Evolutionary conservation across 2,888 invertebrate species (phyloP), one percentile per base, ranked within the genome.

Genomic region (Drosophila incognita): DNA sequence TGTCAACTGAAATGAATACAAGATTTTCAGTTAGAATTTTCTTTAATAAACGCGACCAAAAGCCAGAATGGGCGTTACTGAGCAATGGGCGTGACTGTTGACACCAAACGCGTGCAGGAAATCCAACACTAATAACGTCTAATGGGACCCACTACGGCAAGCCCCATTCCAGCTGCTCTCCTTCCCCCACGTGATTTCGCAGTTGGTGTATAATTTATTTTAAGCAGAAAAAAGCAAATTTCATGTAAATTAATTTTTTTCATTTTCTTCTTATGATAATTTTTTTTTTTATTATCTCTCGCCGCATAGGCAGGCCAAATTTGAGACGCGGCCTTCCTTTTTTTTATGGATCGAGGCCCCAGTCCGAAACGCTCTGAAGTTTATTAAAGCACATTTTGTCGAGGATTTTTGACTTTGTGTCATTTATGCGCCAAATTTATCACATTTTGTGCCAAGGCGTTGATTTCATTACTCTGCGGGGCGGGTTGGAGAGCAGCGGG

Each of bases 161-260:
- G 18, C 27, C 15, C 24, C 15, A 35, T 4, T 15, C n/a, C 15
- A 29, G 24, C 46, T 21, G 7, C 15, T 21, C 46, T 15, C 4
- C 15, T 1, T 11, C n/a, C 46, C 8, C 11, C 11, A 38, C 4
- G n/a, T 15, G 49, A 33, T 10, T 36, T 49, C 21, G 59, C 65
- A 60, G 49, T 69, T 64, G 62, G 48, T 29, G 64, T 61, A 72
- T 79, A 76, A 81, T 79, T 82, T 82, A 69, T 76, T 76, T 81
- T 68, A 60, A 46, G 69, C 51, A 58, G 38, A 62, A 68, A 67
- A 63, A 75, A 74, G 51, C 59, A 77, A 83, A 82, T 78, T 82
- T 82, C 85, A 85, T 83, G 82, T 77, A 85, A 83, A 85, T 85
- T 85, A 82, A 83, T 83, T 82, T 79, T 80, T 81, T 74, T 69